Evolutionary conservation across 1,140 invertebrate species (phyloP).

Genomic region (Meloidogyne floridensis): DNA sequence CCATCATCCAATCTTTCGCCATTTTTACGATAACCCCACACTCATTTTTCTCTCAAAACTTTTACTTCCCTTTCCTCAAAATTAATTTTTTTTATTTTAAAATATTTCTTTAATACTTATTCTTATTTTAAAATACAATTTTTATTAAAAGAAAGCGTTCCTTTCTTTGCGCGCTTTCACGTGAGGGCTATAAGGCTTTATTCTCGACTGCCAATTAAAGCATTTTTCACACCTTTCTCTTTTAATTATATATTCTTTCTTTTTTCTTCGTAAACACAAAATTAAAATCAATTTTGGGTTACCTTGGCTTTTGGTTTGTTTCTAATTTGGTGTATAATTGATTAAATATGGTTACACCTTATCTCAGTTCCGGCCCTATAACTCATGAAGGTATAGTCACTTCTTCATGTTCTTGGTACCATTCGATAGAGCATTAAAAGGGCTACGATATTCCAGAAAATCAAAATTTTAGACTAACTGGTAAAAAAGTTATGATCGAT

Average conservation of each 20-base stretch:
- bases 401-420: no score
- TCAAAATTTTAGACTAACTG: no score
- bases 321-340: neutral
- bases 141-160: neutral
- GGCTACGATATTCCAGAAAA: no score
- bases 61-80: no score
- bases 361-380: no score
- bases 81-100: neutral
- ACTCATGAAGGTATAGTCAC: no score
- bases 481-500: no score
- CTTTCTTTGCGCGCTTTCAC: slow-evolving; percentile 2
- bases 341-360: neutral
- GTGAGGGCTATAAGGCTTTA: neutral
- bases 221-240: neutral
- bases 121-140: neutral
- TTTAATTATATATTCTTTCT: neutral
- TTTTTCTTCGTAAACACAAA: neutral
- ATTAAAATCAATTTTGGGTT: neutral
- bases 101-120: neutral
- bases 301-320: neutral
- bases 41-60: no score
- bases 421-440: no score
- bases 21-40: no score
- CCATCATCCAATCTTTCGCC: no score
- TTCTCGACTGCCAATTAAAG: neutral